Evolutionary conservation across 2,888 invertebrate genomes (phyloP), one percentile per base, ranked within the genome.

Genomic region (Brachynemurus nebulosus): DNA sequence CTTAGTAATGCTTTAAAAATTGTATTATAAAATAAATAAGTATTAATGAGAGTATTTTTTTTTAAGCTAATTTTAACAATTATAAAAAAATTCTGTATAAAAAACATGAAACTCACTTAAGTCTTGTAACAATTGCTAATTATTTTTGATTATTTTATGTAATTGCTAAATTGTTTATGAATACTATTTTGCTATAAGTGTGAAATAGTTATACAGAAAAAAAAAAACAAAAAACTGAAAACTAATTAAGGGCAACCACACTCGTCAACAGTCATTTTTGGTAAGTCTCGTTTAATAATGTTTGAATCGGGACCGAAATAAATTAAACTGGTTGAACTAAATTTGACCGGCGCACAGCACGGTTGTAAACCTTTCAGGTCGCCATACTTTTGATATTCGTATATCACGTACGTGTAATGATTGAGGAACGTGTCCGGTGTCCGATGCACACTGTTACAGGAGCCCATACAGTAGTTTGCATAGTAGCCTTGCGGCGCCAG

Each of bases 191-290:
- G n/a, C n/a, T n/a, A n/a, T n/a, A n/a, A n/a, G n/a, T n/a, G n/a
- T n/a, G n/a, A n/a, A n/a, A n/a, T n/a, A n/a, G n/a, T n/a, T n/a
- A n/a, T n/a, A n/a, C n/a, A n/a, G n/a, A n/a, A n/a, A n/a, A n/a
- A n/a, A n/a, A n/a, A n/a, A n/a, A n/a, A 11, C 30, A 30, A 30
- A 30, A 30, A 30, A 30, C 30, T 30, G 30, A 30, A 30, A 30
- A 30, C 6, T 12, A 12, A 30, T 77, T 74, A 91, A 56, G 90
- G 90, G 68, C 92, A 92, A 55, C 90, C 91, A 69, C 92, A 92
- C 71, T 91, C 91, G 66, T 92, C 90, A 51, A 92, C 90, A 56
- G 90, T 86, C 91, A 92, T 92, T 72, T 91, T 90, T 53, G 91
- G 91, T 62, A 92, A 71, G 70, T 91, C 90, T 58, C 90, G 76